These are phyloP conservation scores for Cossypha dichroa DNA, from an alignment of 2,797 vertebrate species.

Conservation along the genomic window DNA sequence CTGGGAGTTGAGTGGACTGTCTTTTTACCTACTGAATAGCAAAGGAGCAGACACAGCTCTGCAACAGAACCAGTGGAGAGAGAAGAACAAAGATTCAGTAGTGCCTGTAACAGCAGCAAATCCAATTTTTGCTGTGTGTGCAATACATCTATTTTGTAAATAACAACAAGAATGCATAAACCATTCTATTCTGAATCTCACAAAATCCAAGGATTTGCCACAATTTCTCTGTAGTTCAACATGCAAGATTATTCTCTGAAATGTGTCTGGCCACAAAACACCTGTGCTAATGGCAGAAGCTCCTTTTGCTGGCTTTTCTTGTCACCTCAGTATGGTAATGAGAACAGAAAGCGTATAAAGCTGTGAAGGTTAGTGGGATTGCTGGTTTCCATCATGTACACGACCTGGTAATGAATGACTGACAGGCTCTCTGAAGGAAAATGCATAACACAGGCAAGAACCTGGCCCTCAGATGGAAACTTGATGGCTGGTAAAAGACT, in stretches of 20 bases:
- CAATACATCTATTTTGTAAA: neutral
- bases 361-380: neutral
- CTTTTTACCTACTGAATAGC: neutral
- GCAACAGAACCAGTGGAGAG: fast-evolving
- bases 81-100: neutral
- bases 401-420: neutral
- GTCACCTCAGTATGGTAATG: neutral
- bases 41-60: neutral
- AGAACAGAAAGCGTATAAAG: neutral
- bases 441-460: neutral
- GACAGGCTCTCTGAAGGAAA: conserved; percentile 1
- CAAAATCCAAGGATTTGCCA: neutral
- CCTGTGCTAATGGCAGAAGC: neutral
- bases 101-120: neutral
- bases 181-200: neutral
- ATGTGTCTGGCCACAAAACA: neutral
- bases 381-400: neutral
- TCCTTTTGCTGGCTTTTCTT: neutral
- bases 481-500: conserved; percentile 35
- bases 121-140: neutral
- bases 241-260: neutral
- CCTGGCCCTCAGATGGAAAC: neutral
- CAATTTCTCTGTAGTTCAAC: neutral
- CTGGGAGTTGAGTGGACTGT: neutral
- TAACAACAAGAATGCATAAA: neutral